A percentile compares a stretch with the other conserved stretches of the same genome.
Conservation (phyloP, 2,797 vertebrate species). For the Sandelia bainsii region DNA sequence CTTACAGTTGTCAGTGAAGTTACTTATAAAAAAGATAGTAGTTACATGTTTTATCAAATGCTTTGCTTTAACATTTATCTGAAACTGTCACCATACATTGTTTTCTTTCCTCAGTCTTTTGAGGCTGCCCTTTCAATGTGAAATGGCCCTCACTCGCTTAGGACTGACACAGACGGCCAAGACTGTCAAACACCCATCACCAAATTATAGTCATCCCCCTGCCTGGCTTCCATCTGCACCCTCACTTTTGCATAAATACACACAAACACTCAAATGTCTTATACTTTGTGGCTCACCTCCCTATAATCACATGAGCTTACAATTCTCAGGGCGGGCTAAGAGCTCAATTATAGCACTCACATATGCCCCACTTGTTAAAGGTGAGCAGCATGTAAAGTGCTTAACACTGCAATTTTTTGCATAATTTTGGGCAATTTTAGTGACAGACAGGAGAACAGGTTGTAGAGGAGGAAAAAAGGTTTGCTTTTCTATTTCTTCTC, state of each 20-base stretch:
- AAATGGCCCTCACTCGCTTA: conserved; percentile 27
- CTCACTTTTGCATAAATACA: conserved; percentile 41
- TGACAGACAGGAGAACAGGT: conserved; percentile 36
- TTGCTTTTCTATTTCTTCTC: conserved; percentile 19
- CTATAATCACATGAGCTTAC: conserved; percentile 66
- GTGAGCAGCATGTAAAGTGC: conserved; percentile 49
- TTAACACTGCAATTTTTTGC: conserved; percentile 39
- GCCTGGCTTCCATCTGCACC: conserved; percentile 23
- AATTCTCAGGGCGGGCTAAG: conserved; percentile 57
- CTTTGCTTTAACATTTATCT: not conserved
- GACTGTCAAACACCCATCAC: conserved; percentile 41
- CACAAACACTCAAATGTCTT: conserved; percentile 36
- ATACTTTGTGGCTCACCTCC: conserved; percentile 33
- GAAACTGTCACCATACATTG: not conserved
- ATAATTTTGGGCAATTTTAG: conserved; percentile 30
- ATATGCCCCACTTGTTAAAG: conserved; percentile 57
- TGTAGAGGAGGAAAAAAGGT: not conserved
- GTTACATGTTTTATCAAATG: not conserved
- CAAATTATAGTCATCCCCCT: conserved; percentile 58
- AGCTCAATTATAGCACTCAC: conserved; percentile 67
- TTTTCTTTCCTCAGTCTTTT: conserved; percentile 18
- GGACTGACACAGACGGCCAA: conserved; percentile 29
- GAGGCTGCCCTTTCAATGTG: conserved; percentile 20
- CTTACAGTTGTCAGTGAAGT: not conserved
- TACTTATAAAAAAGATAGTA: not conserved